Evolutionary conservation across 1,140 invertebrate species (phyloP), one percentile per base, ranked within the genome.

Genomic region (Trichomalopsis sarcophagae): DNA sequence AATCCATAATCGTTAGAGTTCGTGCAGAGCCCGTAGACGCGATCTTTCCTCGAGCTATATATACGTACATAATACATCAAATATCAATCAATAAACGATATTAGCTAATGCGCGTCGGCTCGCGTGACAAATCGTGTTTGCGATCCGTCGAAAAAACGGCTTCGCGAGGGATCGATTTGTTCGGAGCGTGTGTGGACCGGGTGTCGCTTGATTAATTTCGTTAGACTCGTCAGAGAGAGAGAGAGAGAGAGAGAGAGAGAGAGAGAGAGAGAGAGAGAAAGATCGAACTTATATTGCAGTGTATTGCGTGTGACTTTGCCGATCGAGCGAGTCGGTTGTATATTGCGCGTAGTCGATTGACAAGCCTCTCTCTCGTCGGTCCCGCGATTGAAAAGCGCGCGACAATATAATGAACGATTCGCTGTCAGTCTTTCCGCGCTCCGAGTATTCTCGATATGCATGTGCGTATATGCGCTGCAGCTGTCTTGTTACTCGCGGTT

Each of bases 1-100:
- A 27, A 73, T 73, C 68, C 33, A 80, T 69, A 80, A 80, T 80
- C 66, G 62, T 69, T 69, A 80, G 9, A n/a, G 23, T 11, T 14
- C 17, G 10, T 10, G 9, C 5, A 36, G 2, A 36, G 33, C 33
- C 33, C 33, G 33, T 36, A 36, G 33, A 36, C 33, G 2, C 2
- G n/a, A 36, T 79, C 77, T 30, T 55, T 27, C 13, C 23, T 27
- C 66, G 2, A 2, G 17, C 27, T 36, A 62, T 62, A 21, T n/a
- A 21, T 10, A 14, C 66, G 7, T n/a, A 10, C 27, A 21, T 23
- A 68, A 55, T 66, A 9, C 36, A 81, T 47, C n/a, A 81, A 21
- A 62, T 81, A 81, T 81, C 79, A 81, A 81, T 81, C 66, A 81
- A 81, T 81, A 81, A 81, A 68, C 62, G 36, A 71, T 71, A 69